Evolutionary conservation across 2,797 vertebrate genomes (phyloP).

Genomic region (Trichosurus vulpecula): DNA sequence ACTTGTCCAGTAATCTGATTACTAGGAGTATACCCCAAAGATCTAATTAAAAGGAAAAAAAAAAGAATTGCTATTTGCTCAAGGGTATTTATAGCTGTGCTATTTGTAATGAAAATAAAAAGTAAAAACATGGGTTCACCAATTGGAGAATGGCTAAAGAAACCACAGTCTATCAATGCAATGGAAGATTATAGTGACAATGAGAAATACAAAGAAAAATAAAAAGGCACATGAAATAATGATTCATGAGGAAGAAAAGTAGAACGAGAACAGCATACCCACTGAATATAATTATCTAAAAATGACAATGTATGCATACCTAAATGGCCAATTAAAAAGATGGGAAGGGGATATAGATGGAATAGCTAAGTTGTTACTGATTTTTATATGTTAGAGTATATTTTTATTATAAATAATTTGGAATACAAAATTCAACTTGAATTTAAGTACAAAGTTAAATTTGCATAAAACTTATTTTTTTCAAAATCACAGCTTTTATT

Average conservation of each 20-base stretch:
- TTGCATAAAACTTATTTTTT: not conserved
- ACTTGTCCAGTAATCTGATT: not conserved
- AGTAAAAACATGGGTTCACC: not conserved
- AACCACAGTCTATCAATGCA: not conserved
- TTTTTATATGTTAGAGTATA: not conserved
- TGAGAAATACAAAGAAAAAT: not conserved
- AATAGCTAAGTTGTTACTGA: not conserved
- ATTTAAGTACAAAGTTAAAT: not conserved
- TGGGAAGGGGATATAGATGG: not conserved
- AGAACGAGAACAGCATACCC: not conserved
- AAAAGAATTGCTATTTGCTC: not conserved
- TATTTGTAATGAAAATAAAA: not conserved
- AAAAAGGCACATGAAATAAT: not conserved
- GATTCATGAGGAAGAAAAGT: not conserved
- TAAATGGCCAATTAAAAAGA: not conserved
- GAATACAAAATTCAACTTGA: not conserved
- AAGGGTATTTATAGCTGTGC: not conserved
- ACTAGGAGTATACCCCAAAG: not conserved
- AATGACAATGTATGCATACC: not conserved
- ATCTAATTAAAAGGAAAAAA: not conserved
- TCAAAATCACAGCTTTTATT: not conserved
- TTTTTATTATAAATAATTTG: not conserved
- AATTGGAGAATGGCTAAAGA: not conserved
- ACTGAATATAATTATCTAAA: not conserved
- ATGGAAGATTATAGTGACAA: not conserved